Base-by-base conservation (phyloP, 1,140 invertebrate species). In the Maconellicoccus hirsutus region DNA sequence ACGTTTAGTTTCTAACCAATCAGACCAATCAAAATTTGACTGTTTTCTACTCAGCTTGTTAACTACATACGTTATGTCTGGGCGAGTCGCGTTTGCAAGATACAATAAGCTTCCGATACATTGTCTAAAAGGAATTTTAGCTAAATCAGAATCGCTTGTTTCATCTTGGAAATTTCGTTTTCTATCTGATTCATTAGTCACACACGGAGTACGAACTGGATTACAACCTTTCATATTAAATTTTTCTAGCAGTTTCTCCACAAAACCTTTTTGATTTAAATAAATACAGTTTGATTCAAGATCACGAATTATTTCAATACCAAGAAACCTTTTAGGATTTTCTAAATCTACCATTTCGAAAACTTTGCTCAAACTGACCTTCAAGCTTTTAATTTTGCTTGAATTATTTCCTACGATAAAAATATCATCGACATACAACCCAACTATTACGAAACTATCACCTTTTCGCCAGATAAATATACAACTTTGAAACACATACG, bases 41-140 rank as follows among this genome's bases (percentile, higher is more conserved):
- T 75, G 76, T 52, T 75, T 76, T 22, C 72, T 71, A 12, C 75
- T 61, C 23, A 78, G 72, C 0, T 27, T 72, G 70, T 75, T 77
- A 23, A 78, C 77, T 6, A 77, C 75, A 76, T 75, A 79, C 8
- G 75, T 16, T n/a, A 82, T 78, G 71, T 82, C 78, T n/a, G 80
- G 80, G 71, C 79, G 73, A 2, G 79, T 80, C 33, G 70, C 75
- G 1, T 74, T 23, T 0, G 79, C 59, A 3, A 78, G 8, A 70
- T 79, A 82, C 42, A 80, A 74, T 7, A 82, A 72, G 0, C 75
- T 59, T 26, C 80, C 78, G 3, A 81, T 74, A 0, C 77, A 66
- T 70, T 79, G 76, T 22, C 76, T 63, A 72, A 77, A 81, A 6
- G 76, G 76, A 29, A 73, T 69, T 29, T 73, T 59, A n/a, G 72